Evolutionary conservation across 1,140 invertebrate species (phyloP), one percentile per base, ranked within the genome.

Genomic region (Phthorimaea operculella): DNA sequence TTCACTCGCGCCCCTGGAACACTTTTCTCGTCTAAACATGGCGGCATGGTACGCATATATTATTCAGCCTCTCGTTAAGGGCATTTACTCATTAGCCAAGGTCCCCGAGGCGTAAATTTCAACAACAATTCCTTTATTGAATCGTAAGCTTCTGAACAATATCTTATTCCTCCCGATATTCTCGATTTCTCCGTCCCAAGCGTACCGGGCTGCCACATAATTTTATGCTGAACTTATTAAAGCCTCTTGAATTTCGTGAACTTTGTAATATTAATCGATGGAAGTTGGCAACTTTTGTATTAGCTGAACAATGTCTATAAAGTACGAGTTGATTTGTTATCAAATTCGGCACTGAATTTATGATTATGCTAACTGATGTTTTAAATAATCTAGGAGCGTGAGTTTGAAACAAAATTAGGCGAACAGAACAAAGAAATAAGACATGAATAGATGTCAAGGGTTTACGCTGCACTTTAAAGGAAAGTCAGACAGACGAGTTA

Each of bases 181-280:
- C 21, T 28, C 21, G 21, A 28, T 28, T 28, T 28, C 21, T 28
- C 2, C 17, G 45, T 52, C 52, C 57, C 53, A 39, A 33, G 53
- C 47, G 14, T 47, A 47, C 44, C 17, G 21, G 48, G 18, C 56
- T 60, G 58, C 63, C 60, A 57, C 59, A 62, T 62, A 62, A 62
- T 62, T 65, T 64, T 60, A 59, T 62, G 47, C 57, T 52, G 33
- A 66, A 70, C 64, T 70, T 67, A 67, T 70, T 70, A 64, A 63
- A 59, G 52, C 62, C 51, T 54, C 59, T 58, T 59, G 59, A 67
- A 64, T 62, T 63, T 57, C 52, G 49, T 62, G 48, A 63, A 72
- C 54, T 72, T 72, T 59, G 60, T 60, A 68, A 66, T 72, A 64
- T 68, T 70, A 70, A 72, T 72, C 67, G 70, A 70, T 70, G 60